A percentile compares a stretch with the other conserved stretches of the same genome.
phyloP scores from a whole-genome alignment of 2,797 vertebrate genomes.

The Masticophis lateralis region DNA sequence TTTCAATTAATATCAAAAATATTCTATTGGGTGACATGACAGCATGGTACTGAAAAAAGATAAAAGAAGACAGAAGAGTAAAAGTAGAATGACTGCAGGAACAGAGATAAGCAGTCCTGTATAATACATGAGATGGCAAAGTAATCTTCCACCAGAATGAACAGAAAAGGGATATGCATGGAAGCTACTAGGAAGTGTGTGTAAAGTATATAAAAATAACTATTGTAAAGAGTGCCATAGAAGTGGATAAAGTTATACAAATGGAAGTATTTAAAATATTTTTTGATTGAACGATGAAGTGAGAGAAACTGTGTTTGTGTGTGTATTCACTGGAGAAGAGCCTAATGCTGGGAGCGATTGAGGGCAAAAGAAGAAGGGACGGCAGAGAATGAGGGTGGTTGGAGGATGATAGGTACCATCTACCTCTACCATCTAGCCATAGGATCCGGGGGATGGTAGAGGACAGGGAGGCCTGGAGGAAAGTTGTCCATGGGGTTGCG shows the following conservation, averaged over 20 bases:
- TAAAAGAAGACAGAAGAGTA: background rate
- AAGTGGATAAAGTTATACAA: background rate
- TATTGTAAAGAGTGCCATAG: background rate
- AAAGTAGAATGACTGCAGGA: background rate
- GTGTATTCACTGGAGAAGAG: too few relatives aligned
- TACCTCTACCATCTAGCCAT: too few relatives aligned
- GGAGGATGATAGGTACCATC: too few relatives aligned
- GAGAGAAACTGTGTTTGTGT: background rate
- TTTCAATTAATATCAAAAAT: background rate
- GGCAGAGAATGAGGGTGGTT: too few relatives aligned
- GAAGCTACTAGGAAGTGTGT: background rate
- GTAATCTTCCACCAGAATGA: background rate
- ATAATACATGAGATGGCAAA: background rate
- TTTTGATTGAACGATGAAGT: background rate
- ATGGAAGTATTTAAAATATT: background rate
- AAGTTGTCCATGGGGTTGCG: too few relatives aligned
- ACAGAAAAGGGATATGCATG: background rate
- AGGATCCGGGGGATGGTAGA: too few relatives aligned
- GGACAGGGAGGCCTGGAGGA: too few relatives aligned
- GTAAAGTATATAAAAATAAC: background rate
- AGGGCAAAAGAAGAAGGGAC: too few relatives aligned
- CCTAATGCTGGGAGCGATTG: too few relatives aligned
- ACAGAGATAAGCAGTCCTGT: background rate
- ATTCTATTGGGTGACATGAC: background rate
- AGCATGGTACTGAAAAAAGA: background rate